Evolutionary conservation across 2,113 vertebrate genomes (phyloP).

Genomic region (Xenus cinereus): DNA sequence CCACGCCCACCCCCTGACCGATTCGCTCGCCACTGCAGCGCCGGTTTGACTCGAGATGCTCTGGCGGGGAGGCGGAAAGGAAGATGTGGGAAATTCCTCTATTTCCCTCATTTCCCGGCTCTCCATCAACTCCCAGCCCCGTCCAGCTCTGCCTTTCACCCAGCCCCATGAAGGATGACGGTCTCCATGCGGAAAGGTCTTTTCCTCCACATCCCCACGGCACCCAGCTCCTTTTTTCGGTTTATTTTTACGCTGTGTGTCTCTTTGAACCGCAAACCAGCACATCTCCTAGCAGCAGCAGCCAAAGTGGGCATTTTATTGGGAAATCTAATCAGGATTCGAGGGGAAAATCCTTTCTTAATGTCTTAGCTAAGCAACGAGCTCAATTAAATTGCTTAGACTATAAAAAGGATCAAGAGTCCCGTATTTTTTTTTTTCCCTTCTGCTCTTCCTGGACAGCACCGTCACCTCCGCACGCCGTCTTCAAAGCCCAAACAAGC

Average conservation of each 20-base stretch:
- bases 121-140: background rate
- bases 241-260: background rate
- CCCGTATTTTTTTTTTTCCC: background rate
- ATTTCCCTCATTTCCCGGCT: background rate
- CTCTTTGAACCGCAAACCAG: background rate
- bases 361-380: slow-evolving; percentile 1
- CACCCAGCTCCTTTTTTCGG: background rate
- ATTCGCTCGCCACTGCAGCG: background rate
- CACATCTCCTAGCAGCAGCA: slow-evolving; percentile 35
- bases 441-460: slow-evolving; percentile 11
- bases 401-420: background rate
- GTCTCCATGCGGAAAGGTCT: background rate
- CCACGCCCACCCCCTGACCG: background rate
- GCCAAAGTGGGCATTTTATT: background rate
- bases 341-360: slow-evolving; percentile 44
- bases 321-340: slow-evolving; percentile 44
- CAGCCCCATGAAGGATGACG: background rate
- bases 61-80: background rate
- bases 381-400: background rate
- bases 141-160: background rate
- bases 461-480: fast-evolving
- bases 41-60: background rate
- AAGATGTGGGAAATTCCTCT: slow-evolving; percentile 24
- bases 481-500: background rate
- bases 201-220: background rate